Base-by-base conservation (phyloP, 2,797 vertebrate species). In the Chiroxiphia lanceolata region DNA sequence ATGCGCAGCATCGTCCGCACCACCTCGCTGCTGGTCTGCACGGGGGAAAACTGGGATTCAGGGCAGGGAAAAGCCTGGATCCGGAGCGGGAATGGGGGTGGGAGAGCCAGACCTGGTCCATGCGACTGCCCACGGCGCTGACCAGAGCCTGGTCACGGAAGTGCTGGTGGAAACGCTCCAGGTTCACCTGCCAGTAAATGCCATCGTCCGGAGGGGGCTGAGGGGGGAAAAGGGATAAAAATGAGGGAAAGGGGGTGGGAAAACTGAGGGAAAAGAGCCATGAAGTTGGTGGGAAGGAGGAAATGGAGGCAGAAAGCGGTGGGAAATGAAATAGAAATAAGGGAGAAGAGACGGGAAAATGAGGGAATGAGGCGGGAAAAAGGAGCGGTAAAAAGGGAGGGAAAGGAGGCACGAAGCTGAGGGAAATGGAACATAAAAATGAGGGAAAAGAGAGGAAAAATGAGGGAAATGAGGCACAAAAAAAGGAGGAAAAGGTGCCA, bases 131-230 rank as follows among this genome's bases (percentile, higher is more conserved):
- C 25, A 99, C 98, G 2, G 99, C 99, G 1, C 97, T 98, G 95
- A 99, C 98, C 64, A 99, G 98, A 10, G 98, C 98, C 97, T 99
- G 99, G 97, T 99, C 99, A 38, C 99, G 98, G 96, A 99, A 99
- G 80, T 99, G 98, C 82, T 99, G 99, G 96, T 99, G 99, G 95
- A 99, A 99, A 17, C 99, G 98, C 81, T 99, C 98, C 31, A 99
- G 98, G 96, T 99, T 99, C 81, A 99, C 98, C 88, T 99, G 99
- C 99, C 99, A 99, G 90, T 99, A 99, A 96, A 99, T 98, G 36
- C 98, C 99, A 6, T 99, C 98, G 3, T 99, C 99, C 0, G 98
- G 98, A 1, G 96, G 97, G 36, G 96, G 3, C 60, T 78, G 50
- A 17, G 56, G 15, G 21, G 9, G 25, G 8, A 2, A 48, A 9